Evolutionary conservation across 2,797 vertebrate species (phyloP).

Genomic region (Choloepus didactylus): DNA sequence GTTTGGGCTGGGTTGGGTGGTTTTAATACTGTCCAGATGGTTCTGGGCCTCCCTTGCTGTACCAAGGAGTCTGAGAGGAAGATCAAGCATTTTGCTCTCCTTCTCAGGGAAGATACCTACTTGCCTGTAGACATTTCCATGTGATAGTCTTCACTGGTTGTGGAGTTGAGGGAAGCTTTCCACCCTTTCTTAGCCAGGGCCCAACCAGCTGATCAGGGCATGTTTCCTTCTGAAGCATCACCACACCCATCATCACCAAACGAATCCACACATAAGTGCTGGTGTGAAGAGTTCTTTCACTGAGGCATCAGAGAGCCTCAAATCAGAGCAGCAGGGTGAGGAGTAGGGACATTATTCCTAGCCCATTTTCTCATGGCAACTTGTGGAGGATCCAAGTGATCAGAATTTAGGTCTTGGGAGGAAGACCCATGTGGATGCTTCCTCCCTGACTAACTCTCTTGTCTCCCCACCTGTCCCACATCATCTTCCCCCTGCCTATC

Average conservation of each 20-base stretch:
- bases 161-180: not conserved
- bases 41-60: not conserved
- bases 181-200: not conserved
- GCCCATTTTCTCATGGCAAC: not conserved
- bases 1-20: not conserved
- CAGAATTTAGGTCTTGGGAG: not conserved
- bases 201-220: not conserved
- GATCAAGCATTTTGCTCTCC: not conserved
- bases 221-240: not conserved
- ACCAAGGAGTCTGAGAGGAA: not conserved
- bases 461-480: not conserved
- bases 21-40: not conserved
- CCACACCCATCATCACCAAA: not conserved
- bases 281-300: not conserved
- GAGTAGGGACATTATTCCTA: not conserved
- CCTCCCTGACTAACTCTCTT: not conserved
- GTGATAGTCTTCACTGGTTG: not conserved
- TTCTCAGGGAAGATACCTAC: not conserved
- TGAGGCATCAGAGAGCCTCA: not conserved
- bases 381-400: not conserved
- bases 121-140: not conserved
- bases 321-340: not conserved
- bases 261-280: not conserved
- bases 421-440: fast-evolving
- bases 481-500: not conserved